Conservation (phyloP, 2,113 vertebrate species). For the Parotia lawesii region DNA sequence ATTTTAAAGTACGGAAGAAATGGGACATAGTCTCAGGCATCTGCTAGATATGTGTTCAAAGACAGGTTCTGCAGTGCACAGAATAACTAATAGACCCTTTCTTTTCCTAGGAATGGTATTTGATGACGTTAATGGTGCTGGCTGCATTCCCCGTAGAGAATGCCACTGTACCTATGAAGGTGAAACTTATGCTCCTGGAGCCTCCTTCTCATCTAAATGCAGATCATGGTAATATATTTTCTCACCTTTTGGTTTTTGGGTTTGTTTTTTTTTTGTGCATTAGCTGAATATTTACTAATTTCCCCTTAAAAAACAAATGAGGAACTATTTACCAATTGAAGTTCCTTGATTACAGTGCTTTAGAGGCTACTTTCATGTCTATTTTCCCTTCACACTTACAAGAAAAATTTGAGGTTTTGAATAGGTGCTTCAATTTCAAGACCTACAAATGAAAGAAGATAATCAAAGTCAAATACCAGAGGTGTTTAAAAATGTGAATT, state of each 20-base stretch:
- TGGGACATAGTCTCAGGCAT: not conserved
- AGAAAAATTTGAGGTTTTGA: not conserved
- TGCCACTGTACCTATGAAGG: conserved; percentile 74
- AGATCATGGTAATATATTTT: conserved; percentile 67
- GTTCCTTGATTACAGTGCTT: not conserved
- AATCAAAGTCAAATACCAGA: not conserved
- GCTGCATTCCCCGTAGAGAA: conserved; percentile 66
- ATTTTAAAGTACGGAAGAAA: not conserved
- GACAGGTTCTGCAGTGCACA: not conserved
- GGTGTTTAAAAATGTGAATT: not conserved
- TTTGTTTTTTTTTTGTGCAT: not conserved
- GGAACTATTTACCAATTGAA: not conserved
- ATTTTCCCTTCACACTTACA: not conserved
- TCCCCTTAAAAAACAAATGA: not conserved
- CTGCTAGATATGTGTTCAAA: not conserved
- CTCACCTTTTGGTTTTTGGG: not conserved
- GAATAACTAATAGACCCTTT: not conserved
- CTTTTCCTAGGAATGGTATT: conserved; percentile 68
- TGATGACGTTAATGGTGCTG: conserved; percentile 71
- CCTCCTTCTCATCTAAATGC: conserved; percentile 65
- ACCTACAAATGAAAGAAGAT: not conserved
- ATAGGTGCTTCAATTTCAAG: not conserved
- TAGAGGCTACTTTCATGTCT: not conserved
- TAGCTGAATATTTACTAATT: not conserved
- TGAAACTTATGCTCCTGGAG: conserved; percentile 62